Evolutionary conservation across 2,113 vertebrate genomes (phyloP), one percentile per base, ranked within the genome.

Genomic region (Malurus melanocephalus): DNA sequence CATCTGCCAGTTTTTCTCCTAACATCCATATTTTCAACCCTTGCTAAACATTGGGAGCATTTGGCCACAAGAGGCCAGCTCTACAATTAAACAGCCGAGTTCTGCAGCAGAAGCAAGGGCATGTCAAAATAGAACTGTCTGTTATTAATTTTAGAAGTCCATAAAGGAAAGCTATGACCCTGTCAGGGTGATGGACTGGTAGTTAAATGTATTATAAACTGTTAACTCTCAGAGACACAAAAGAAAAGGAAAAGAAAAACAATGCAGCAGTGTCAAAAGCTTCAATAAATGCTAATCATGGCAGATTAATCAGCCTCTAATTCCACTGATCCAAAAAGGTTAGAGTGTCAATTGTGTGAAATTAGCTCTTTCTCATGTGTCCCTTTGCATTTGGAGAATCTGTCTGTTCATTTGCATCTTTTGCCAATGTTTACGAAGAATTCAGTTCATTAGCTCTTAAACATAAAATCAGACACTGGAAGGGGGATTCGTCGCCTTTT

Each of bases 1-100:
- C 98, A 99, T 99, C 98, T 99, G 99, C 98, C 99, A 99, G 98
- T 98, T 98, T 98, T 98, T 98, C 98, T 99, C 98, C 98, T 98
- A 98, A 98, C 98, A 98, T 98, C 98, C 99, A 98, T 99, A 99
- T 99, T 99, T 99, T 97, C 98, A 98, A 96, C 96, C 97, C 98
- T 97, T 97, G 98, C 98, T 98, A 98, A 97, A 98, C 98, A 98
- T 96, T 97, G 97, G 97, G 98, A 98, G 98, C 97, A 93, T 96
- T 97, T 96, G 96, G 97, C 98, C 98, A 98, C 98, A 97, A 97
- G 97, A 98, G 98, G 98, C 98, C 96, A 92, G 96, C 97, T 96
- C 97, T 96, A 97, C 98, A 97, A 98, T 98, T 98, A 98, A 98
- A 98, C 97, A 97, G 95, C 95, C 49, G 72, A 94, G 92, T 62